Base-by-base conservation (phyloP, 1,140 invertebrate species). In the Bombus pyrosoma region DNA sequence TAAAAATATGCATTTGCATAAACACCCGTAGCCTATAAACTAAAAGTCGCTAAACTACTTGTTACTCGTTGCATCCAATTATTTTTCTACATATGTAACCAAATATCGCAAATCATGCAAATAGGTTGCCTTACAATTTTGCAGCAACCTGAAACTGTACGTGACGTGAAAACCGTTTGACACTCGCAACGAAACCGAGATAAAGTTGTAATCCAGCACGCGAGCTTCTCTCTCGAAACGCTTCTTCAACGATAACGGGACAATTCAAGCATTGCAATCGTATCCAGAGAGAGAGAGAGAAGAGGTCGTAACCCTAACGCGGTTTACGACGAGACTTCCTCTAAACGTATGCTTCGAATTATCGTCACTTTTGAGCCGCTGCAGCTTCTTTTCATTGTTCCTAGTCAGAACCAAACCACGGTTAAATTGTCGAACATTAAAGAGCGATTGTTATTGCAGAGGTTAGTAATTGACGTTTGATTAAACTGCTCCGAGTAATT, bases 401-500 rank as follows among this genome's bases (percentile, higher is more conserved):
- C 22, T 28, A 13, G n/a, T 10, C 25, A 18, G 32, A 22, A 34
- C 0, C 3, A n/a, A n/a, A 59, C 32, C n/a, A 2, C 39, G 25
- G 25, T 5, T 43, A 34, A 64, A 64, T 75, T 32, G n/a, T 68
- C n/a, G 43, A 34, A 34, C 34, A n/a, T 66, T 53, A 47, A 83
- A 83, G 53, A 43, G 22, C 4, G 22, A 83, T 75, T 64, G 34
- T 73, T 81, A 72, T 81, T 25, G 47, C 47, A 22, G 25, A 13
- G 47, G 28, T 25, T 81, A 15, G 37, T 81, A 71, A 80, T 80
- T 80, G 66, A 34, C 47, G 66, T 69, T 80, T 68, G 43, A 80
- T 80, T 53, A 47, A 71, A 53, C n/a, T 39, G 64, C 9, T 25
- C 34, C 13, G 25, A 53, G 43, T 69, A 80, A 80, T 80, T 57